Conservation (phyloP, 2,797 vertebrate genomes). For the Acrocephalus scirpaceus region DNA sequence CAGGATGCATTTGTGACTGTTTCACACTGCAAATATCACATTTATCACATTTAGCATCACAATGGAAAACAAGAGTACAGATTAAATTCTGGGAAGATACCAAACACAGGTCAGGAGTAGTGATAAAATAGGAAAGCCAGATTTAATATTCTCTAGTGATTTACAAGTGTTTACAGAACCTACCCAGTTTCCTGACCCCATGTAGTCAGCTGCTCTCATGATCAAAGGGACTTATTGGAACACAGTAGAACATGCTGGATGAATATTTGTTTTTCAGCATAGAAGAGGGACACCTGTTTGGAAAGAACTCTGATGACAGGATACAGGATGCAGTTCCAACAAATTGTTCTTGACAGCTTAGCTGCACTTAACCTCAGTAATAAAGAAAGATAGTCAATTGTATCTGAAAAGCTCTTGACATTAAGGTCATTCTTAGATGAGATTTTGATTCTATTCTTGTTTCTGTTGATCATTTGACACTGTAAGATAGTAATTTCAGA, state of each 20-base stretch:
- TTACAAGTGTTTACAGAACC: slow-evolving; percentile 15
- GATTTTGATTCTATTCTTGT: background rate
- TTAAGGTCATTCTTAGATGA: background rate
- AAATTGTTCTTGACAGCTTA: background rate
- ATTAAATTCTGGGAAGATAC: background rate
- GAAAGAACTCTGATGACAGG: background rate
- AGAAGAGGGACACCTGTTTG: slow-evolving; percentile 15
- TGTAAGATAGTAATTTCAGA: background rate
- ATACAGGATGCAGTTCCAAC: background rate
- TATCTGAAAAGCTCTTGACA: background rate
- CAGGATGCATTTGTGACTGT: background rate
- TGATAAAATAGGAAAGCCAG: background rate
- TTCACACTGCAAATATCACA: background rate
- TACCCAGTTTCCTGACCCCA: background rate
- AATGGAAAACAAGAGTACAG: background rate
- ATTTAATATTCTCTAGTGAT: background rate
- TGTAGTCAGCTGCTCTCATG: background rate
- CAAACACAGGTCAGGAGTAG: background rate
- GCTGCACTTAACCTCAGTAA: background rate
- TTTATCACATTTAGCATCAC: background rate
- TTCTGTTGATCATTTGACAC: background rate
- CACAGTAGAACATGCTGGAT: background rate
- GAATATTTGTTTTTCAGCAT: background rate
- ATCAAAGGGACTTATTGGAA: background rate
- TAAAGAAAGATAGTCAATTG: background rate